Percentiles rank a stretch among this genome's conserved stretches.
Conservation (phyloP, 1,140 invertebrate species). For the Drosophila truncata region DNA sequence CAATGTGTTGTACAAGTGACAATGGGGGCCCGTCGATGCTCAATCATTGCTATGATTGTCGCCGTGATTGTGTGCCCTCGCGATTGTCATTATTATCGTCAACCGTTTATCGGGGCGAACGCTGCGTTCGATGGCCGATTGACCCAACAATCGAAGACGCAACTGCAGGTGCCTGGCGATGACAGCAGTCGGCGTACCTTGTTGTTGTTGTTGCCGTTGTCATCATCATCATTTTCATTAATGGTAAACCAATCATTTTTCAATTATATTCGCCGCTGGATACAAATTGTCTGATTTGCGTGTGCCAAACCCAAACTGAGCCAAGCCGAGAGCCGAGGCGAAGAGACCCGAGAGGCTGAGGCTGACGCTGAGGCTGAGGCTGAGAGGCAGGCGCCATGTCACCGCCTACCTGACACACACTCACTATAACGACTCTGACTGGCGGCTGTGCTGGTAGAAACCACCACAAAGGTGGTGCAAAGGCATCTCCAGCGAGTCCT, state of each 20-base stretch:
- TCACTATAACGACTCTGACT: background rate
- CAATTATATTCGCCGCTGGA: conserved; percentile 84
- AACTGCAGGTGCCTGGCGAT: conserved; percentile 70
- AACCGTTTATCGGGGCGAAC: conserved; percentile 4
- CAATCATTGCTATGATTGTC: conserved; percentile 13
- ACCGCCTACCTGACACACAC: conserved; percentile 26
- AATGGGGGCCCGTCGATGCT: conserved; percentile 10
- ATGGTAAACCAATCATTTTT: conserved; percentile 85
- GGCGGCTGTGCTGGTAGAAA: background rate
- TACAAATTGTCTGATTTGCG: conserved; percentile 84
- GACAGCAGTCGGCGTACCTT: conserved; percentile 58
- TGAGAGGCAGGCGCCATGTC: conserved; percentile 36
- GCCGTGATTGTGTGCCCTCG: conserved; percentile 2
- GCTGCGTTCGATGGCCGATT: conserved; percentile 65
- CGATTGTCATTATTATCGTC: conserved; percentile 9
- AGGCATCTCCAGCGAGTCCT: background rate
- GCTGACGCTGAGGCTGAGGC: background rate
- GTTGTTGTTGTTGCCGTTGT: conserved; percentile 58
- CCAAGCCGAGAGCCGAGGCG: background rate
- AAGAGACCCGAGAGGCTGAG: background rate
- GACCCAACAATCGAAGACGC: conserved; percentile 71
- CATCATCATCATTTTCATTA: conserved; percentile 83
- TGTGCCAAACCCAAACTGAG: conserved; percentile 28
- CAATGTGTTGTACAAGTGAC: conserved; percentile 12
- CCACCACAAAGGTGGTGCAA: conserved; percentile 2